Evolutionary conservation across 2,797 vertebrate genomes (phyloP).

Genomic region (Amazona finschi): DNA sequence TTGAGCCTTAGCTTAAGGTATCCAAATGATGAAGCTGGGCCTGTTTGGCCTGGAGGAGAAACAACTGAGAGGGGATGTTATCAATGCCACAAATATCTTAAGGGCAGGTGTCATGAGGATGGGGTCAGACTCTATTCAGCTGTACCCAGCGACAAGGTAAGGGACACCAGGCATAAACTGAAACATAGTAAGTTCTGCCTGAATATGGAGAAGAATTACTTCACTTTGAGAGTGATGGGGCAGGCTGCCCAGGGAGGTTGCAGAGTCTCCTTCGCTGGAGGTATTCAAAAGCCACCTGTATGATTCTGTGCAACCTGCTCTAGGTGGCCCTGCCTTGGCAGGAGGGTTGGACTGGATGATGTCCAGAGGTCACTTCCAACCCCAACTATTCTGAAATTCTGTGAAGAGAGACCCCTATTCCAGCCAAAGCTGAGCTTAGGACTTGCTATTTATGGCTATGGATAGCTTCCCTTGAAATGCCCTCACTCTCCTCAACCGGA

Average conservation of each 20-base stretch:
- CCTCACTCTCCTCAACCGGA: not conserved
- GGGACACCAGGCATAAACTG: not conserved
- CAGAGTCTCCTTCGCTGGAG: not conserved
- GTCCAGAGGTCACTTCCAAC: not conserved
- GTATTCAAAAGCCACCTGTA: not conserved
- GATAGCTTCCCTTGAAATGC: not conserved
- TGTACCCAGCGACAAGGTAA: not conserved
- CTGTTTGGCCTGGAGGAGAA: not conserved
- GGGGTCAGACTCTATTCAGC: not conserved
- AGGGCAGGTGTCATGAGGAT: not conserved
- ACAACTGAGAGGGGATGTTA: not conserved
- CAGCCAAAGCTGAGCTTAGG: not conserved
- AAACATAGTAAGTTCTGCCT: not conserved
- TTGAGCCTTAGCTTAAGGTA: not conserved
- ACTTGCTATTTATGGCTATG: not conserved
- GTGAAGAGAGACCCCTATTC: not conserved
- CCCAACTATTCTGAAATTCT: not conserved
- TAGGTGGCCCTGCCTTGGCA: not conserved
- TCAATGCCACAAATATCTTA: not conserved
- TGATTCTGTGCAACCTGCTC: not conserved
- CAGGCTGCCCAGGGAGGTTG: not conserved
- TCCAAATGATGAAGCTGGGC: not conserved
- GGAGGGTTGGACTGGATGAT: not conserved
- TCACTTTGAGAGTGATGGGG: not conserved
- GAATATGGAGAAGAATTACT: not conserved